Percentiles rank a stretch among this genome's conserved stretches.
Conservation (phyloP, 2,113 vertebrate species). For the Oryzias melastigma region DNA sequence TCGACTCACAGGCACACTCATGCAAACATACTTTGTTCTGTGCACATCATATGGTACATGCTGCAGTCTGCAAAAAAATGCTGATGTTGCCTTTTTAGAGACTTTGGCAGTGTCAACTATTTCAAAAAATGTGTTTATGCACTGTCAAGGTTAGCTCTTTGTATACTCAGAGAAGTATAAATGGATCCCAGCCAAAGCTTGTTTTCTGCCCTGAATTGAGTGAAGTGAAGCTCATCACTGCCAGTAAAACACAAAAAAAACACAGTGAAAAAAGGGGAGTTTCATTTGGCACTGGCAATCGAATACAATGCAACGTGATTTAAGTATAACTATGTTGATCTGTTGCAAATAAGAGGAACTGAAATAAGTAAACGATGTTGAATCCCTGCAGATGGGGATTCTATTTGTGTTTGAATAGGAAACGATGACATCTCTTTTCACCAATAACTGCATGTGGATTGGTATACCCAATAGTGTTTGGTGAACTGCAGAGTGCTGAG, state of each 20-base stretch:
- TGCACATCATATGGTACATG: neutral
- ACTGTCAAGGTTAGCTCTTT: conserved; percentile 2
- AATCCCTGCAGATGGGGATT: neutral
- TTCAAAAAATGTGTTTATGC: neutral
- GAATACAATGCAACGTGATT: neutral
- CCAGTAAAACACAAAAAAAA: neutral
- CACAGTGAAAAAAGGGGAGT: neutral
- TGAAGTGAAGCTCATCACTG: neutral
- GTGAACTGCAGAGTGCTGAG: neutral
- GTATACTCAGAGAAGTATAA: neutral
- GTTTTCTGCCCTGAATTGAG: conserved; percentile 7
- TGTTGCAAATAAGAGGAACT: neutral
- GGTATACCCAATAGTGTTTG: neutral
- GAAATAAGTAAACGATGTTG: neutral
- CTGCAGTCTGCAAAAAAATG: neutral
- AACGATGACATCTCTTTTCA: neutral
- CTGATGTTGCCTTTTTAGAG: neutral
- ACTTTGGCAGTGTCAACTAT: neutral
- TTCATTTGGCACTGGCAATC: neutral
- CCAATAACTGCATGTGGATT: neutral
- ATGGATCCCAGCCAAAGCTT: conserved; percentile 1
- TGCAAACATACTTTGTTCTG: neutral
- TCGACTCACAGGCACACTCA: neutral
- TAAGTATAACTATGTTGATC: neutral
- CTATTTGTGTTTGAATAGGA: neutral